These are phyloP conservation scores for Scyliorhinus canicula DNA, from an alignment of 2,797 vertebrate species.

Conservation along the genomic window DNA sequence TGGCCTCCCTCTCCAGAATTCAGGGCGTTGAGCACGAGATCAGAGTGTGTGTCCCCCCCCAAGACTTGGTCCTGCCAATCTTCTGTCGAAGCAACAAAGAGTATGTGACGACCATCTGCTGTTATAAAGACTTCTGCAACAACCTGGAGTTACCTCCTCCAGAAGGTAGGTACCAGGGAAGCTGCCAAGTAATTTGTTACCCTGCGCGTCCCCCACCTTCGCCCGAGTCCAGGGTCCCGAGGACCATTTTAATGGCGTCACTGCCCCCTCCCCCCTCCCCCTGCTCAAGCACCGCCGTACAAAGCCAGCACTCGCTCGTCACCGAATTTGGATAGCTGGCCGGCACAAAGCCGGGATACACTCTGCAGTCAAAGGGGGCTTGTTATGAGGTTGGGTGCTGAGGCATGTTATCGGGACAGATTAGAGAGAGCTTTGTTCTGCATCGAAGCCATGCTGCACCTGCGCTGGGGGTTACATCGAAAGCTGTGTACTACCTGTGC, in stretches of 20 bases:
- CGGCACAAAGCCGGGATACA: background rate
- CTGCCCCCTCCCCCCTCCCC: too few species aligned
- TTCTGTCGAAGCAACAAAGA: constrained; percentile 87
- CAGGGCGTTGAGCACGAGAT: constrained; percentile 75
- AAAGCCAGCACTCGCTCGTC: background rate
- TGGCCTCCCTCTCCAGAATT: constrained; percentile 83
- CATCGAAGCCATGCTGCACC: background rate
- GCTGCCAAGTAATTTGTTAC: background rate
- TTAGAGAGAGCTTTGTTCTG: background rate
- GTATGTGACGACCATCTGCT: constrained; percentile 88
- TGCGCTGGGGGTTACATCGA: background rate
- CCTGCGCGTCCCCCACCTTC: background rate
- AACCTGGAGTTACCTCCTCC: constrained; percentile 82
- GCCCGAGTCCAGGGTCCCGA: background rate
- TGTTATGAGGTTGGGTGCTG: background rate
- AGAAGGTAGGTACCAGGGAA: constrained; percentile 64
- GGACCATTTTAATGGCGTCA: background rate
- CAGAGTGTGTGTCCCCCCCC: constrained; percentile 78
- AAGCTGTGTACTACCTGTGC: too few species aligned
- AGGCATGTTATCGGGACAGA: background rate
- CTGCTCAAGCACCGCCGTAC: too few species aligned
- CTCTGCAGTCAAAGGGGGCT: background rate
- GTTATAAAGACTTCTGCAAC: constrained; percentile 93
- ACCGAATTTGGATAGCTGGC: background rate
- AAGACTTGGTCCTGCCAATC: constrained; percentile 81